Percentiles rank a stretch among this genome's conserved stretches.
phyloP scores from a whole-genome alignment of 2,888 invertebrate species.

The Adela reaumurella region DNA sequence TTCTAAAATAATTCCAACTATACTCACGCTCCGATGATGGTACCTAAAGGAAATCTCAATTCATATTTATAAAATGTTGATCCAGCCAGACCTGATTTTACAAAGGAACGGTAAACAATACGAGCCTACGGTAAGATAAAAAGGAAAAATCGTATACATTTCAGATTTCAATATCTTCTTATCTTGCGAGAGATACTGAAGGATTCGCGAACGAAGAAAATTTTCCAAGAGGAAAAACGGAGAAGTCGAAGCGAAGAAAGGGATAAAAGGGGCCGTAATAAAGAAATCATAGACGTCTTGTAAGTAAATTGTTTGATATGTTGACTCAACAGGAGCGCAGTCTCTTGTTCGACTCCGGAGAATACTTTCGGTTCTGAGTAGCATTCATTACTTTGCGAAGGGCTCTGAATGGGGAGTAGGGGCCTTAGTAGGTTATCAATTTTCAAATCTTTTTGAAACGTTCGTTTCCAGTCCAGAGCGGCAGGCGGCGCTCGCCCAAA shows the following conservation, averaged over 20 bases:
- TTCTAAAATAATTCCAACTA: too few relatives aligned
- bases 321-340: slow-evolving; percentile 17
- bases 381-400: too few relatives aligned
- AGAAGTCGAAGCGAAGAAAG: slow-evolving; percentile 28
- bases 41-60: neutral
- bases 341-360: neutral
- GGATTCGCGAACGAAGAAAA: slow-evolving; percentile 23
- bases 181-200: slow-evolving; percentile 27
- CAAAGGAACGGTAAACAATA: slow-evolving; percentile 22
- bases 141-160: slow-evolving; percentile 33
- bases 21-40: too few relatives aligned
- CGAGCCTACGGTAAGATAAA: slow-evolving; percentile 28
- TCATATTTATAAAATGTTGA: neutral
- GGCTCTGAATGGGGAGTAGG: too few relatives aligned
- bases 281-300: slow-evolving; percentile 40
- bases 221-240: slow-evolving; percentile 23
- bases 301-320: slow-evolving; percentile 42
- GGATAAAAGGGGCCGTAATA: slow-evolving; percentile 33
- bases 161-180: slow-evolving; percentile 44
- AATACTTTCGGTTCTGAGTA: neutral
- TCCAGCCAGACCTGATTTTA: slow-evolving; percentile 8
- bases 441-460: too few relatives aligned
- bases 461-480: too few relatives aligned
- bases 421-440: too few relatives aligned
- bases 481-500: too few relatives aligned